Evolutionary conservation across 2,888 invertebrate genomes (phyloP).

Genomic region (Digitonthophagus gazella): DNA sequence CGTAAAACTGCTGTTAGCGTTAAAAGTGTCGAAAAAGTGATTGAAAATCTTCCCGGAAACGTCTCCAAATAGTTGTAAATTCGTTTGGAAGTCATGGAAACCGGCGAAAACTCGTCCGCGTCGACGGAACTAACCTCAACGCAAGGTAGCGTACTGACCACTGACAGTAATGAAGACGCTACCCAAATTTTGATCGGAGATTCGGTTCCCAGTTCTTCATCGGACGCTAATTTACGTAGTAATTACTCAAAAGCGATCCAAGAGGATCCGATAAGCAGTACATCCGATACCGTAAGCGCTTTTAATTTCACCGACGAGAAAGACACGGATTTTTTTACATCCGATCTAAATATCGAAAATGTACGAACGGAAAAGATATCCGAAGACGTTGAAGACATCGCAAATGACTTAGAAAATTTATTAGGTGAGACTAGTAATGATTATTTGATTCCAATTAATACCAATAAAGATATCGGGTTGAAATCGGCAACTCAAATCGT

Average conservation of each 20-base stretch:
- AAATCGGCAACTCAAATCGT: not conserved
- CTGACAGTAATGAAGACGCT: slow-evolving; percentile 31
- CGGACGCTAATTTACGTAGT: slow-evolving; percentile 39
- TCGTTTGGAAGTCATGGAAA: slow-evolving; percentile 24
- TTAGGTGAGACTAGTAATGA: slow-evolving; percentile 39
- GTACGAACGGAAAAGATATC: slow-evolving; percentile 42
- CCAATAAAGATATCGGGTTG: not conserved
- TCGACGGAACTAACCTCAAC: slow-evolving; percentile 43
- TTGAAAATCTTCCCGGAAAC: slow-evolving; percentile 5
- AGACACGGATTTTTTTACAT: slow-evolving; percentile 38
- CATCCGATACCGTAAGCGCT: slow-evolving; percentile 37
- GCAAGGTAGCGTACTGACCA: slow-evolving; percentile 43
- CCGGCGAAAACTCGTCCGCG: slow-evolving; percentile 24
- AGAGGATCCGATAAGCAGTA: slow-evolving; percentile 49
- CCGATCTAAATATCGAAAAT: slow-evolving; percentile 39
- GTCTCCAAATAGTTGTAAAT: slow-evolving; percentile 2
- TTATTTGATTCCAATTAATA: not conserved
- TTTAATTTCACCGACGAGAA: slow-evolving; percentile 32
- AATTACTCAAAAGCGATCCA: slow-evolving; percentile 19
- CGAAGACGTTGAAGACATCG: slow-evolving; percentile 50
- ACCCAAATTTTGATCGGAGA: slow-evolving; percentile 33
- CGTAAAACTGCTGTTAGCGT: not conserved
- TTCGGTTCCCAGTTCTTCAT: slow-evolving; percentile 47
- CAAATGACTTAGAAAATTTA: slow-evolving; percentile 49
- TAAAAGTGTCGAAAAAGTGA: slow-evolving; percentile 2